These are phyloP conservation scores for Fistularia commersonii DNA, from an alignment of 2,797 vertebrate species.

Conservation along the genomic window DNA sequence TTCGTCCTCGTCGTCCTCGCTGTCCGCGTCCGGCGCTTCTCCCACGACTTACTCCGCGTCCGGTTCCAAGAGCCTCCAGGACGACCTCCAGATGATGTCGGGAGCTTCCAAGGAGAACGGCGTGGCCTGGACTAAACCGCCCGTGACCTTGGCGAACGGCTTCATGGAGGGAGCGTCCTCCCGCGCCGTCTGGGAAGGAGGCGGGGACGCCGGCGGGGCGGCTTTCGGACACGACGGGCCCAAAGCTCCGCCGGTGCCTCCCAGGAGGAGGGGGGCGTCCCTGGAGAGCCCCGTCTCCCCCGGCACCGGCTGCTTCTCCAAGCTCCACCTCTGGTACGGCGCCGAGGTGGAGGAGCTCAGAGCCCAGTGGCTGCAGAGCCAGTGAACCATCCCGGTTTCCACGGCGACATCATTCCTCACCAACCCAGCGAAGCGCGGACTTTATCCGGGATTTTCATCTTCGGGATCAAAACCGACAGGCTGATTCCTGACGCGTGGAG, in stretches of 20 bases:
- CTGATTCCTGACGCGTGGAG: no score
- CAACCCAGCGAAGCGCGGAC: background rate
- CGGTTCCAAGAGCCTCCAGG: conserved; percentile 39
- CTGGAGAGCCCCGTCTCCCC: conserved; percentile 63
- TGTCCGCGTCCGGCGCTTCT: conserved; percentile 38
- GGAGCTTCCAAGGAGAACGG: conserved; percentile 77
- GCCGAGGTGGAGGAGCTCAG: conserved; percentile 81
- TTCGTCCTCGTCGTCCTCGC: conserved; percentile 54
- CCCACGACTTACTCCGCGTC: background rate
- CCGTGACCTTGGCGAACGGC: conserved; percentile 38
- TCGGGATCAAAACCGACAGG: background rate
- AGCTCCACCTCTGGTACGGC: conserved; percentile 85
- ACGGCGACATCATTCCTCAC: background rate
- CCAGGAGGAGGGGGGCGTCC: conserved; percentile 68
- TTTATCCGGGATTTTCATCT: background rate
- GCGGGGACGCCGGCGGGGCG: conserved; percentile 15
- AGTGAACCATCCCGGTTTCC: conserved; percentile 36
- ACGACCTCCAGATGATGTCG: conserved; percentile 51
- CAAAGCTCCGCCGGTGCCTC: conserved; percentile 76
- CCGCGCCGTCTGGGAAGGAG: conserved; percentile 60
- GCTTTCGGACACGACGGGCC: conserved; percentile 26
- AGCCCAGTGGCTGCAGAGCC: conserved; percentile 79
- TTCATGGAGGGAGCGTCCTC: conserved; percentile 46
- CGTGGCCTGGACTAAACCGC: conserved; percentile 79
- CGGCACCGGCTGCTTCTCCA: conserved; percentile 74